Conservation (phyloP, 2,113 vertebrate species). For the Cyprinodon brontotheroides region DNA sequence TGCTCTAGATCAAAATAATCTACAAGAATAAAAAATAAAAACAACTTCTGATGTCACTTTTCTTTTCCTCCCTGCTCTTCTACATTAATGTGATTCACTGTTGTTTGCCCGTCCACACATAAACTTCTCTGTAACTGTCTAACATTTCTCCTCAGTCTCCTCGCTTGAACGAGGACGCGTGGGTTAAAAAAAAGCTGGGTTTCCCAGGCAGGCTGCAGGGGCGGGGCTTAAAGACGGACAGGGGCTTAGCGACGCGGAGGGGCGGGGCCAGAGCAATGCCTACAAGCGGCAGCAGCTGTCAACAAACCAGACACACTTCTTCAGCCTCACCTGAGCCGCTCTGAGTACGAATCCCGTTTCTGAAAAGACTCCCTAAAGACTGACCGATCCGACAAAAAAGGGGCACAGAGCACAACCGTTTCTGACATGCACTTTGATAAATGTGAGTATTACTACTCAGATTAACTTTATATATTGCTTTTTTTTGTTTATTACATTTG, state of each 20-base stretch:
- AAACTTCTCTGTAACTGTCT: not conserved
- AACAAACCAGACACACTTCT: conserved; percentile 28
- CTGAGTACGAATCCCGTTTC: conserved; percentile 1
- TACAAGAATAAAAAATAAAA: no score
- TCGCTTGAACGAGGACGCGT: not conserved
- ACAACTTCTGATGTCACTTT: no score
- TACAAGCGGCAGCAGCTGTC: conserved; percentile 32
- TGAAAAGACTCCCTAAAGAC: not conserved
- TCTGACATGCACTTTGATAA: conserved; percentile 84
- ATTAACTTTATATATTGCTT: not conserved
- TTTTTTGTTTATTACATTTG: not conserved
- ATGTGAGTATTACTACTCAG: conserved; percentile 69
- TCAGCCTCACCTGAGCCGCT: conserved; percentile 5
- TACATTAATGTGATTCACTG: not conserved
- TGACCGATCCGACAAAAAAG: conserved; percentile 37
- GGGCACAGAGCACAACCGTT: conserved; percentile 55
- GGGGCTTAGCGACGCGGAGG: no score
- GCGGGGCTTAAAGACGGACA: not conserved
- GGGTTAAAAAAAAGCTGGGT: not conserved
- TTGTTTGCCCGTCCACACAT: not conserved
- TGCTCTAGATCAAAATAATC: not conserved
- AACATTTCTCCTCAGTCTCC: not conserved
- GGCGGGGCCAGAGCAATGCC: no score
- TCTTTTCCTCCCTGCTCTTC: not conserved
- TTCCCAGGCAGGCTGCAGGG: conserved; percentile 43